Evolutionary conservation across 2,113 vertebrate genomes (phyloP).

Genomic region (Agapornis roseicollis): DNA sequence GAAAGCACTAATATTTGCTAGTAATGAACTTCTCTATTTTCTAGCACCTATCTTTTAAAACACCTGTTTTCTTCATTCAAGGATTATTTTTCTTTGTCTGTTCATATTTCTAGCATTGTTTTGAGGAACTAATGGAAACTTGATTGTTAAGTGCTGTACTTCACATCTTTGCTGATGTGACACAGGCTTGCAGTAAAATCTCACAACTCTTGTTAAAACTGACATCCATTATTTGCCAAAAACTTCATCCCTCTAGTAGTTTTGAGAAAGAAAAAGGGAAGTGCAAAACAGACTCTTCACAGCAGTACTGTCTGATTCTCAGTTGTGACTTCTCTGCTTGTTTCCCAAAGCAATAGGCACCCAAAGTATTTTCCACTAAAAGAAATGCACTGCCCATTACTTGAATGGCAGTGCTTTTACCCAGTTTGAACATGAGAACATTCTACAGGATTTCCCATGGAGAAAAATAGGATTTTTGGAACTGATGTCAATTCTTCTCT

Average conservation of each 20-base stretch:
- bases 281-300: not conserved
- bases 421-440: conserved; percentile 31
- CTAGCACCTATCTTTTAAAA: not conserved
- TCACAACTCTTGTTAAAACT: not conserved
- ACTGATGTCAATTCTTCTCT: not conserved
- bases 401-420: conserved; percentile 56
- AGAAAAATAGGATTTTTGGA: conserved; percentile 30
- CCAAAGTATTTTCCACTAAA: conserved; percentile 14
- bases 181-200: not conserved
- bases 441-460: not conserved
- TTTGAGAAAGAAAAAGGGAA: not conserved
- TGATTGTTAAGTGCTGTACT: not conserved
- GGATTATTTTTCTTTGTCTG: not conserved
- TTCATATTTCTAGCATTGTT: not conserved
- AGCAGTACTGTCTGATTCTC: conserved; percentile 6
- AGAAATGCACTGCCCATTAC: conserved; percentile 25
- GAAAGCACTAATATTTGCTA: not conserved
- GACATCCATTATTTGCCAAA: not conserved
- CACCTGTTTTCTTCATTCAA: not conserved
- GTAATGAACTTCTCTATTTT: not conserved
- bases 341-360: conserved; percentile 11
- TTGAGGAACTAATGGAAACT: not conserved
- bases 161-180: not conserved
- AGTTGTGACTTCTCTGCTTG: not conserved
- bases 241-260: not conserved